These are phyloP conservation scores for Glaucidium brasilianum DNA, from an alignment of 2,113 vertebrate species.

Conservation along the genomic window DNA sequence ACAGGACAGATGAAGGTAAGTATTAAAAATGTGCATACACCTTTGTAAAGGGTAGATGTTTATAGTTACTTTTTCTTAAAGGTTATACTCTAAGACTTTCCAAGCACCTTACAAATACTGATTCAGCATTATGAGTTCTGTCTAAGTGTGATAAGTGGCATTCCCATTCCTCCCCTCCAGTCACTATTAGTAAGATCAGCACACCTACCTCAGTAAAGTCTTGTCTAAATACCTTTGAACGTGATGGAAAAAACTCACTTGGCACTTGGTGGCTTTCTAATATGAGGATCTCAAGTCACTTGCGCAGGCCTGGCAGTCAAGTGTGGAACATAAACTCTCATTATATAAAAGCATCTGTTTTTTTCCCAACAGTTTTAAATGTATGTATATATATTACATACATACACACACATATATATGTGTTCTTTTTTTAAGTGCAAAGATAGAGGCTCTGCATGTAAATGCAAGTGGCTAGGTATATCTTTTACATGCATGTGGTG, in stretches of 20 bases:
- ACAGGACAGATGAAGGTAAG: constrained; percentile 90
- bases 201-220: not conserved
- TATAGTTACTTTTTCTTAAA: not conserved
- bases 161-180: not conserved
- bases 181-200: not conserved
- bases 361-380: not conserved
- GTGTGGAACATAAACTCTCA: not conserved
- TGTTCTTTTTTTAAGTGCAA: not conserved
- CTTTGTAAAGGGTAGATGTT: not conserved
- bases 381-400: fast-evolving
- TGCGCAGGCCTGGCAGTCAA: not conserved
- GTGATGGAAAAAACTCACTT: not conserved
- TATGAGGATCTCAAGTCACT: not conserved
- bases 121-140: not conserved
- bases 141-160: not conserved
- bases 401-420: fast-evolving
- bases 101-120: not conserved
- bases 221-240: not conserved
- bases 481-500: not conserved
- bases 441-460: not conserved
- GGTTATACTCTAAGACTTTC: not conserved
- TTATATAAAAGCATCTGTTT: not conserved
- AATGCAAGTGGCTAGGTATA: not conserved
- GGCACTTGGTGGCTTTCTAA: not conserved
- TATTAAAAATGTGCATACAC: not conserved